Conservation (phyloP, 2,888 invertebrate genomes). For the Hylaea fasciaria region DNA sequence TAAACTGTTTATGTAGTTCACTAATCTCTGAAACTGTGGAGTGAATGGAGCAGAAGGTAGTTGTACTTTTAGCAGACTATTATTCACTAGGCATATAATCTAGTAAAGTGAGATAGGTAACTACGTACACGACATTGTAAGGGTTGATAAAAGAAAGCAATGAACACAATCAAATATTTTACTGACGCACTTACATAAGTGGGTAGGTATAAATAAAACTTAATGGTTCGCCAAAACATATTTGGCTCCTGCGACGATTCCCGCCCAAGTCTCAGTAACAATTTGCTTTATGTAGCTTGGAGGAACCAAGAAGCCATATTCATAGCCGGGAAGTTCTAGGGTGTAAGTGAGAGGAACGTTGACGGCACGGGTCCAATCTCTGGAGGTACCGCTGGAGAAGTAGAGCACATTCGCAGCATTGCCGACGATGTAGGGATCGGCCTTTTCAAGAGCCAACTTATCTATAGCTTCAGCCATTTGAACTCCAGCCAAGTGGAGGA, state of each 20-base stretch:
- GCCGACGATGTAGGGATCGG: conserved; percentile 81
- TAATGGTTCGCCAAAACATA: conserved; percentile 54
- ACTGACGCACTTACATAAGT: too few species aligned
- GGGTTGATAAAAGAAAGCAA: neutral
- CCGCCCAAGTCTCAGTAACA: conserved; percentile 86
- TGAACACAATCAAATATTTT: neutral
- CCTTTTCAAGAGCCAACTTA: conserved; percentile 66
- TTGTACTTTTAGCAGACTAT: too few species aligned
- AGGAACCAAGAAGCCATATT: conserved; percentile 83
- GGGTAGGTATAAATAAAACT: conserved; percentile 9
- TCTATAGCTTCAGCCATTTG: conserved; percentile 76
- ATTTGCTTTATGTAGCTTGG: conserved; percentile 82
- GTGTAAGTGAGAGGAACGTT: conserved; percentile 87
- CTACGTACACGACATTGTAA: too few species aligned
- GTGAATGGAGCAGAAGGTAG: too few species aligned
- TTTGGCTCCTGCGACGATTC: conserved; percentile 73
- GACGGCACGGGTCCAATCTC: conserved; percentile 87
- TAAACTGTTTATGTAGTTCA: too few species aligned
- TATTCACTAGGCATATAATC: too few species aligned
- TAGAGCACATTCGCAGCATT: conserved; percentile 84
- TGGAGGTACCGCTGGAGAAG: conserved; percentile 87
- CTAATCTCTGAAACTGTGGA: too few species aligned
- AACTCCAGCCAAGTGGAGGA: conserved; percentile 73
- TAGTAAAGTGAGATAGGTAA: too few species aligned
- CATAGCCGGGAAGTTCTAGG: conserved; percentile 87